Base-by-base conservation (phyloP, 2,888 invertebrate genomes). In the Seira sanloemensis region DNA sequence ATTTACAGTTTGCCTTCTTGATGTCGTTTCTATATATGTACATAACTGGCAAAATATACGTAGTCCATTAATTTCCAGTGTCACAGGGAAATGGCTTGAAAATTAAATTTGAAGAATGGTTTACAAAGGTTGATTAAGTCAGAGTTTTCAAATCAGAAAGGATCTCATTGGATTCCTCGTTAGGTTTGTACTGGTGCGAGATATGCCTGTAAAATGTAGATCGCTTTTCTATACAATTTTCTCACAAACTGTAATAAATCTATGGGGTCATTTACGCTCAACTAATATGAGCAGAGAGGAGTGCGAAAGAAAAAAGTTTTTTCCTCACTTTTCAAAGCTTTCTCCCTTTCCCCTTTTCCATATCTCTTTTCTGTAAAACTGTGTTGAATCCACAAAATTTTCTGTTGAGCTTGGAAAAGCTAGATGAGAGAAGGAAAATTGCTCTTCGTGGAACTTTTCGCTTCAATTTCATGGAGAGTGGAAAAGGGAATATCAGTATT, bases 261-360 rank as follows among this genome's bases (percentile, higher is more conserved):
- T 86, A 82, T 72, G 76, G 82, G 82, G 86, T 86, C 86, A 86
- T 83, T 86, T 86, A 86, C 79, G 75, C 79, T 79, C 76, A 86
- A 83, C 82, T 79, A 83, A 83, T 86, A 86, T 82, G 82, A 83
- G 71, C 76, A 69, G 80, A 79, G 80, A n/a, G n/a, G n/a, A 50
- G 50, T 50, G 50, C 12, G 50, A 50, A 50, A 50, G 50, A 12
- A 37, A 37, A 50, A 18, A 50, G 50, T 81, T 72, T 76, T 72
- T 77, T 83, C 77, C 82, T 73, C 72, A 72, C 58, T 69, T 74
- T 78, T 82, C 85, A 76, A 65, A 65, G 65, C 65, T 65, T 65
- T 65, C 23, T 50, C 50, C 50, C 50, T n/a, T 50, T 50, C 16
- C 50, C 50, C 50, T 50, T 7, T 50, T n/a, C n/a, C n/a, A n/a